Evolutionary conservation across 2,113 vertebrate species (phyloP).

Genomic region (Colinus virginianus): DNA sequence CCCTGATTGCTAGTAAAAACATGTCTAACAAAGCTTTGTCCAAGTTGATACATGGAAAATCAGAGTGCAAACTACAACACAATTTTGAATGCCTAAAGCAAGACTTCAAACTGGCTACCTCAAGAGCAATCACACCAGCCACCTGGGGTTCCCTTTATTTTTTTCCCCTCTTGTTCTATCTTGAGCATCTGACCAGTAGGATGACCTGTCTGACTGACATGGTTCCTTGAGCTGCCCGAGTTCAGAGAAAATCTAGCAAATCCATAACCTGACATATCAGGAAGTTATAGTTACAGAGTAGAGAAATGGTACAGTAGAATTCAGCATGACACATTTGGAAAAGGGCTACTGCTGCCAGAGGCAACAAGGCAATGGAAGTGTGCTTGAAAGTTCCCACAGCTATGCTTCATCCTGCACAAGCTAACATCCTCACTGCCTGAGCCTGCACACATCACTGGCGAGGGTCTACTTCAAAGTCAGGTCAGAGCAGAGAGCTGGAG

Average conservation of each 20-base stretch:
- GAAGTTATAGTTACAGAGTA: neutral
- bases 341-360: neutral
- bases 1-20: neutral
- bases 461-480: neutral
- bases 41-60: neutral
- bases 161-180: neutral
- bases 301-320: neutral
- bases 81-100: neutral
- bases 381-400: neutral
- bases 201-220: neutral
- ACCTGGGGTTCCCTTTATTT: neutral
- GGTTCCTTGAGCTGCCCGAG: neutral
- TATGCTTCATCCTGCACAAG: neutral
- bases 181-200: neutral
- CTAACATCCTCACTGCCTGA: neutral
- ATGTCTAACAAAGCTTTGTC: neutral
- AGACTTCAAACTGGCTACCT: neutral
- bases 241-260: neutral
- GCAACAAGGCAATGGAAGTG: neutral
- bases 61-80: neutral
- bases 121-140: neutral
- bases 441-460: neutral
- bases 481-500: neutral
- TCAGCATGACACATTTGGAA: neutral
- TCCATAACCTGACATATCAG: neutral